Conservation (phyloP, 2,888 invertebrate genomes). For the Cryptus armator region DNA sequence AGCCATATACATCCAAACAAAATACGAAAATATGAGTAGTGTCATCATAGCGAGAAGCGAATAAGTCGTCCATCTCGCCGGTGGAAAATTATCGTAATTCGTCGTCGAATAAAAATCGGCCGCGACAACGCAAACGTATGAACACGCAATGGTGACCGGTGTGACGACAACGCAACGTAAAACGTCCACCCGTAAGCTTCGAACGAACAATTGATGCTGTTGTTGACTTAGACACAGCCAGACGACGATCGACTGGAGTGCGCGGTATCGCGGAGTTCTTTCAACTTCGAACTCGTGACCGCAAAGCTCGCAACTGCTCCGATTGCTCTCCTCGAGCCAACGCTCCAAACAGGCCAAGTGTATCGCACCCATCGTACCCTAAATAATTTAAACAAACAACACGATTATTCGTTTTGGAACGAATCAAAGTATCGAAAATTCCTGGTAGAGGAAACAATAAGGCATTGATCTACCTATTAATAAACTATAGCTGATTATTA, state of each 20-base stretch:
- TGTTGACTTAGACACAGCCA: slow-evolving; percentile 86
- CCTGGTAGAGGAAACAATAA: neutral
- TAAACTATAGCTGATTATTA: slow-evolving; percentile 25
- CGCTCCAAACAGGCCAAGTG: slow-evolving; percentile 91
- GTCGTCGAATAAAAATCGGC: slow-evolving; percentile 86
- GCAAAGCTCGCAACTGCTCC: slow-evolving; percentile 91
- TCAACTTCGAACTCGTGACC: slow-evolving; percentile 89
- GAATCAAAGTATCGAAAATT: slow-evolving; percentile 1
- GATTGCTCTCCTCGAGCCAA: slow-evolving; percentile 91
- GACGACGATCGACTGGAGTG: slow-evolving; percentile 86
- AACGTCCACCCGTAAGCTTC: slow-evolving; percentile 86
- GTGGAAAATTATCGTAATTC: slow-evolving; percentile 85
- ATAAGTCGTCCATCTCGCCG: slow-evolving; percentile 86
- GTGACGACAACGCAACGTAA: slow-evolving; percentile 87
- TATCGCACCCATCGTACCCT: slow-evolving; percentile 91
- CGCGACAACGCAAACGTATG: slow-evolving; percentile 86
- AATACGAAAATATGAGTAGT: slow-evolving; percentile 86
- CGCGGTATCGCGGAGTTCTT: slow-evolving; percentile 88
- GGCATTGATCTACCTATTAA: slow-evolving; percentile 23
- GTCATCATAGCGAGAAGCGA: slow-evolving; percentile 85
- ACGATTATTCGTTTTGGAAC: slow-evolving; percentile 15
- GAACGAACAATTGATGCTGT: slow-evolving; percentile 77
- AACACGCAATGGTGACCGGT: slow-evolving; percentile 86
- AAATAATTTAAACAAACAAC: slow-evolving; percentile 82
- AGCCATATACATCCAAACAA: slow-evolving; percentile 86